These are phyloP conservation scores for Pelecanoides urinatrix DNA, from an alignment of 2,113 vertebrate genomes.

Conservation along the genomic window DNA sequence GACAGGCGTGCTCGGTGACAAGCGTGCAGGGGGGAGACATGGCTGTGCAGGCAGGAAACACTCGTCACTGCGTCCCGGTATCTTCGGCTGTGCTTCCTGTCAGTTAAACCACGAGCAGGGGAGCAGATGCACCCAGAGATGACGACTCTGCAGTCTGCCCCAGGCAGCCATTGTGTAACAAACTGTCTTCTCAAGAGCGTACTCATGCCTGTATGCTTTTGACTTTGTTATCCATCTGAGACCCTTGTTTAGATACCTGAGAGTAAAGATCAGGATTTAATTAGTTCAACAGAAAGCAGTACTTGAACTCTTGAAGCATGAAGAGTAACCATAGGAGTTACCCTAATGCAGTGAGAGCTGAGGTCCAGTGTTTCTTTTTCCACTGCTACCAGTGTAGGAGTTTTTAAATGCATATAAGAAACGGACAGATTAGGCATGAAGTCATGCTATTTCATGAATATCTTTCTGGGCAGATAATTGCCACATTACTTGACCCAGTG, in stretches of 20 bases:
- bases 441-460: background rate
- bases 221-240: fast-evolving
- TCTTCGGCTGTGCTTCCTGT: conserved; percentile 77
- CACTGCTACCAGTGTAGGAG: background rate
- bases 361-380: background rate
- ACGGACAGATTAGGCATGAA: fast-evolving
- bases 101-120: conserved; percentile 80
- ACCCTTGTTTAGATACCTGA: background rate
- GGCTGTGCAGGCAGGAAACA: conserved; percentile 68
- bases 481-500: fast-evolving
- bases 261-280: background rate
- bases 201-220: fast-evolving
- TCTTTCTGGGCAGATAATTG: background rate
- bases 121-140: conserved; percentile 72
- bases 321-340: background rate
- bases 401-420: background rate
- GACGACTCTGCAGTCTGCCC: background rate
- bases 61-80: conserved; percentile 29
- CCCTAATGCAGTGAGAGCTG: background rate
- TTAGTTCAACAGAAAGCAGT: background rate
- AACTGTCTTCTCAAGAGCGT: background rate
- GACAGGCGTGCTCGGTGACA: background rate
- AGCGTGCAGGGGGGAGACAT: background rate
- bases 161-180: background rate
- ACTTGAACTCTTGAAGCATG: background rate